Base-by-base conservation (phyloP, 2,113 vertebrate genomes). In the Polypterus senegalus region DNA sequence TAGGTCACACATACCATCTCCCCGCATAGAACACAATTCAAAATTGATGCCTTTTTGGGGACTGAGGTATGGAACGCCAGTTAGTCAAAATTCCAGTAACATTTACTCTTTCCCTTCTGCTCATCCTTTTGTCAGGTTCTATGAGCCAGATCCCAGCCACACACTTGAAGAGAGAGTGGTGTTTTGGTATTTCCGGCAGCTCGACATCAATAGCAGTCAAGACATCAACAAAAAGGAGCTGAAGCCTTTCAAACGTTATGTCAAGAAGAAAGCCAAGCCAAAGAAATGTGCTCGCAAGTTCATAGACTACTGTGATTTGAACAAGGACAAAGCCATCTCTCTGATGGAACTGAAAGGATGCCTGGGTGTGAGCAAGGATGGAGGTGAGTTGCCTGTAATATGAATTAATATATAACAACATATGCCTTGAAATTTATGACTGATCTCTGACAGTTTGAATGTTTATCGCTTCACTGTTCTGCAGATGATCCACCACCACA, bases 241-340 rank as follows among this genome's bases (percentile, higher is more conserved):
- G 67, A 97, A 97, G 70, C 95, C 93, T 9, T 95, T 99, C 72
- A 99, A 97, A 76, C 89, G 88, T 64, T 98, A 97, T 0, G 88
- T 98, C 63, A 97, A 97, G 87, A 97, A 96, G 84, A 99, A 97
- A 88, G 93, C 94, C 73, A 98, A 94, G 71, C 96, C 96, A 71
- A 98, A 95, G 86, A 92, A 96, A 78, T 99, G 96, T 4, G 88
- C 89, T 57, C 91, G 96, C 65, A 93, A 90, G 63, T 98, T 99
- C 80, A 88, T 83, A 0, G 96, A 99, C 83, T 98, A 97, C 85
- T 99, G 96, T 57, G 96, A 99, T 82, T 85, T 97, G 71, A 97
- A 97, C 76, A 96, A 93, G 75, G 93, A 99, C 86, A 92, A 89
- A 74, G 86, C 87, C 43, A 93, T 99, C 71, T 92, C 95, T 0